Conservation (phyloP, 2,797 vertebrate genomes). For the Pachyuromys duprasi region DNA sequence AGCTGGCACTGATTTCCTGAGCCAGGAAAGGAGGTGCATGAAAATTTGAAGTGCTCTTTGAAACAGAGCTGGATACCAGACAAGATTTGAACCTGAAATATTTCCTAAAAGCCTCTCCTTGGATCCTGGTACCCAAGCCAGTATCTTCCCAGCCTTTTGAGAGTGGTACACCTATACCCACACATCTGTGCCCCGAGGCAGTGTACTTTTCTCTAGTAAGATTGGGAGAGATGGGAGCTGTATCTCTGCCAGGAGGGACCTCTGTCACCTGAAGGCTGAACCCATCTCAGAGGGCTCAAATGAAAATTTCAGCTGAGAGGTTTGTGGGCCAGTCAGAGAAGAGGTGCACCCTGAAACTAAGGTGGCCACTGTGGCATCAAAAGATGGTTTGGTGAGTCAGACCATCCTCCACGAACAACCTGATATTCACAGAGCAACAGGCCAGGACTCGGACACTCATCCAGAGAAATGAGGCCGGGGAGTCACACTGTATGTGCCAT, state of each 20-base stretch:
- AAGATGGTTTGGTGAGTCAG: background rate
- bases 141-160: background rate
- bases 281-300: background rate
- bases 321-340: background rate
- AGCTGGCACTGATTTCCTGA: background rate
- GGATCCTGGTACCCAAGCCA: background rate
- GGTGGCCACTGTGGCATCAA: background rate
- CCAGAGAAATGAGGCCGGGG: background rate
- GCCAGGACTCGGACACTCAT: too few species aligned
- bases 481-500: background rate
- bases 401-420: background rate
- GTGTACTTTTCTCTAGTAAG: background rate
- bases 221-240: background rate
- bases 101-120: background rate
- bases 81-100: background rate
- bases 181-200: background rate
- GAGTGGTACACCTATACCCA: fast-evolving
- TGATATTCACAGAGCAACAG: fast-evolving
- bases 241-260: background rate
- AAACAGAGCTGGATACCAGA: background rate
- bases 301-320: background rate
- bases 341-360: background rate
- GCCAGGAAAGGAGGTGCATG: background rate
- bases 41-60: background rate
- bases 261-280: background rate